Conservation (phyloP, 2,113 vertebrate genomes). For the Chionis minor region DNA sequence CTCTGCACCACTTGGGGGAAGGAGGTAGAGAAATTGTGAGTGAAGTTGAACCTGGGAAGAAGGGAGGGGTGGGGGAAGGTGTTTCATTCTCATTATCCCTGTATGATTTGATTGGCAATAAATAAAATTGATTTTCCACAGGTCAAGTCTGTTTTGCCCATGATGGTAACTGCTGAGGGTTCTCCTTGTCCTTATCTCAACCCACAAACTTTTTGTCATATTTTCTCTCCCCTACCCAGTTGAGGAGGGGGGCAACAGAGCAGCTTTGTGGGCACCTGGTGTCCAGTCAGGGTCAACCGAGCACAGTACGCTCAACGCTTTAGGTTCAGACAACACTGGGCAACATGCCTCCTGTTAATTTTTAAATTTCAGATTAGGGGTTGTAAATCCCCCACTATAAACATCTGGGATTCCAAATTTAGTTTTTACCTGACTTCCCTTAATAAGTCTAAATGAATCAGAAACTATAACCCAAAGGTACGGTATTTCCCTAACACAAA, state of each 20-base stretch:
- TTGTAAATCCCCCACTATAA: background rate
- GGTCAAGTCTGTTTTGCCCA: background rate
- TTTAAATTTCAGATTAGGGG: background rate
- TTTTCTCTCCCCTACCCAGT: background rate
- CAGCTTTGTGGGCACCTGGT: background rate
- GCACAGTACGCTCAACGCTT: background rate
- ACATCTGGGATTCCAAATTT: background rate
- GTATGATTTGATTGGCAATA: background rate
- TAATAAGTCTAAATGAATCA: background rate
- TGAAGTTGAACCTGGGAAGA: background rate
- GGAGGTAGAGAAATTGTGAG: background rate
- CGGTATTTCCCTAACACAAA: background rate
- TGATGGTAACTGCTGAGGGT: background rate
- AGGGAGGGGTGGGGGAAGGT: background rate
- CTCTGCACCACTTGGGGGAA: no score
- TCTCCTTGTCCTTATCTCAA: background rate
- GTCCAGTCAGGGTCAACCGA: background rate
- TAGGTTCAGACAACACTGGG: background rate
- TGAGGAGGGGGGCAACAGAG: background rate
- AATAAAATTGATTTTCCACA: background rate
- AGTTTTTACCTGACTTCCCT: background rate
- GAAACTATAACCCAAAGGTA: background rate
- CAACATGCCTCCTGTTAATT: background rate
- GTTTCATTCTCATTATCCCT: background rate
- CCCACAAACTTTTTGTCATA: background rate